Conservation (phyloP, 2,797 vertebrate genomes). For the Rallus crepitans region DNA sequence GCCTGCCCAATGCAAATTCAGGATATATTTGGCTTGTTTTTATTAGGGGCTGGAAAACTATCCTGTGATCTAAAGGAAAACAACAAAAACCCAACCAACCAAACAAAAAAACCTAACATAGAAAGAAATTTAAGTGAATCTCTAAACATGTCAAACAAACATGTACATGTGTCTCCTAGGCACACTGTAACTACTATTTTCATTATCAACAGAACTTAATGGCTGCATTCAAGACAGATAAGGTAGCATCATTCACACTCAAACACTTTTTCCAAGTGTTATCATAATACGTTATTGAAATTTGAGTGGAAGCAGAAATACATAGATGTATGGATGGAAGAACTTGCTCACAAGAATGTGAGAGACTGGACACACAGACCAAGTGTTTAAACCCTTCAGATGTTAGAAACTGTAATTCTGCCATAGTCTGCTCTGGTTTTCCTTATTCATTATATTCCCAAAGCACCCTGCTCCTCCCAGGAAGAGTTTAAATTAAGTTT, state of each 20-base stretch:
- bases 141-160: background rate
- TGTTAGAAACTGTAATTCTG: background rate
- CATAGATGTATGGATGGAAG: background rate
- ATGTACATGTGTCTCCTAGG: background rate
- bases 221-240: background rate
- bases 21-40: background rate
- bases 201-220: background rate
- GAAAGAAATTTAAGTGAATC: background rate
- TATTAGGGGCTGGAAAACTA: background rate
- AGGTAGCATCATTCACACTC: background rate
- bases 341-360: background rate
- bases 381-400: background rate
- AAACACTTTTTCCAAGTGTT: background rate
- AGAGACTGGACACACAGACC: background rate
- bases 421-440: background rate
- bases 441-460: background rate
- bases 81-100: background rate
- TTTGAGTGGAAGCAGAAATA: background rate
- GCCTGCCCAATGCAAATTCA: background rate
- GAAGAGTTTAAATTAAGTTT: background rate
- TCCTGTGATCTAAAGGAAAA: background rate
- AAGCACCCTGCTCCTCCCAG: background rate
- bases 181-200: no score
- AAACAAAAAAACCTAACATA: no score
- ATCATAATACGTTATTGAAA: background rate